Evolutionary conservation across 2,113 vertebrate genomes (phyloP), one percentile per base, ranked within the genome.

Genomic region (Todiramphus chloris): DNA sequence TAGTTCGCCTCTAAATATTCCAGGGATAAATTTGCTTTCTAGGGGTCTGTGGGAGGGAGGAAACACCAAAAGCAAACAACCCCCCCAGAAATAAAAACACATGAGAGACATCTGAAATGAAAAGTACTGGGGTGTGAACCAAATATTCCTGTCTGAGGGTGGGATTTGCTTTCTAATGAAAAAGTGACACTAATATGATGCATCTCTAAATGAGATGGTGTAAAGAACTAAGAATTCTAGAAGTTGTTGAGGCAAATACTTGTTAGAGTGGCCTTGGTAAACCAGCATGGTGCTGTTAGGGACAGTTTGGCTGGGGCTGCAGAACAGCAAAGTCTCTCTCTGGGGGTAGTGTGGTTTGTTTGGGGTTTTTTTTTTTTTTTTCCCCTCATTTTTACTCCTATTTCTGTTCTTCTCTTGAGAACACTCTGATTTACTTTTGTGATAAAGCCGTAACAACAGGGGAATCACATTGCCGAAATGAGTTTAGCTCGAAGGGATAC

Each of bases 401-500:
- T 95, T 95, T 77, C 76, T 88, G 56, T 23, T 48, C 63, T 56
- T 87, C 79, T 96, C 88, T 46, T 76, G 90, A 88, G 94, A 93
- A 15, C 41, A 23, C 43, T 87, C 60, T 93, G 90, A 94, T 96
- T 97, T 94, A 90, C 86, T 94, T 89, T 18, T 39, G 89, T 0
- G 94, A 95, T 95, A 95, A 96, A 96, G 69, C 81, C 7, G 0
- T 86, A 73, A 73, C 53, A 94, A 77, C 51, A 43, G 92, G 60
- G 43, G 81, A 84, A 95, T 92, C 84, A 51, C 80, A 48, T 39
- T 72, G 94, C 92, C 76, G 91, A 55, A 43, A 95, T 95, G 94
- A 95, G 73, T 96, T 95, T 87, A 66, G 93, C 97, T 94, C 74
- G 27, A 37, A 96, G 95, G 94, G 94, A 89, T 44, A 37, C 69